These are phyloP conservation scores for Hemichromis elongatus DNA, from an alignment of 2,113 vertebrate species.

Conservation along the genomic window DNA sequence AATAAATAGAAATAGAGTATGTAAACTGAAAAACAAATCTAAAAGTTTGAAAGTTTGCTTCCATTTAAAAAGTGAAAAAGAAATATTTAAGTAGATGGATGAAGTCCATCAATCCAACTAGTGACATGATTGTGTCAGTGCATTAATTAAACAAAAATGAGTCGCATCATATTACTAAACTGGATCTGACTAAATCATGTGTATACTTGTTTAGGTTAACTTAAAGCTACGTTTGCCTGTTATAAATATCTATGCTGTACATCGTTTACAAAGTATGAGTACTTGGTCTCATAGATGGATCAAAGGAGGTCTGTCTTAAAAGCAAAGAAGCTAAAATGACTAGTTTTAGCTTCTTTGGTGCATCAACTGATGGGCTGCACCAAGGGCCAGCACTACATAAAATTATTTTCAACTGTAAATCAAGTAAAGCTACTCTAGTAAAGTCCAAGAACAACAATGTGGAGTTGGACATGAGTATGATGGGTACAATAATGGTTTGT, in stretches of 20 bases:
- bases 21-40: no score
- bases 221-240: no score
- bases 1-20: neutral
- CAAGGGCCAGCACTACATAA: neutral
- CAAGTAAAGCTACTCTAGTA: neutral
- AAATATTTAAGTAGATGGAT: neutral
- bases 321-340: no score
- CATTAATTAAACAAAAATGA: neutral
- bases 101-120: neutral
- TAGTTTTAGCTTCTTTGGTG: neutral
- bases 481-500: neutral
- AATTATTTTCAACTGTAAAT: neutral
- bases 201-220: no score
- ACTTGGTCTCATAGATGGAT: neutral
- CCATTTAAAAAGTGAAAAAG: neutral
- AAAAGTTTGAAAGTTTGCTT: neutral
- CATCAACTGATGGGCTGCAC: neutral
- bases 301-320: neutral
- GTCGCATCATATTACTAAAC: neutral
- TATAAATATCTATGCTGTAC: no score
- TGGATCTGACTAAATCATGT: no score
- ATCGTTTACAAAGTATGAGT: no score
- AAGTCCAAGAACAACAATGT: neutral
- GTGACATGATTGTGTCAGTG: neutral
- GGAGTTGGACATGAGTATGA: neutral